Conservation (phyloP, 2,797 vertebrate species). For the Oryzias sinensis region DNA sequence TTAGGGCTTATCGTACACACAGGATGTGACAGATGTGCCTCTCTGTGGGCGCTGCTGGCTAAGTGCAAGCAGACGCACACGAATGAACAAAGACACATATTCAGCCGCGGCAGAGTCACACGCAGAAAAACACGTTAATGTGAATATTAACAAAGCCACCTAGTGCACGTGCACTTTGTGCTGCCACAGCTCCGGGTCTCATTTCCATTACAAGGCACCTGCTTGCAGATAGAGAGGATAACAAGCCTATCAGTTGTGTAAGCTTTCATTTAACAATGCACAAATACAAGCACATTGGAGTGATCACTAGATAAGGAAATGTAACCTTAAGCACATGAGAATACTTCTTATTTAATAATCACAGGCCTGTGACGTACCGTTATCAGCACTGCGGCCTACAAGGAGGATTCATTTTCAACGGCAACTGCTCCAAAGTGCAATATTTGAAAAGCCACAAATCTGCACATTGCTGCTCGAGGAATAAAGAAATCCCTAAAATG, state of each 20-base stretch:
- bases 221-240: slow-evolving; percentile 25
- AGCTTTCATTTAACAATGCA: slow-evolving; percentile 31
- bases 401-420: too few species aligned
- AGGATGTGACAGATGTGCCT: slow-evolving; percentile 39
- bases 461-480: too few species aligned
- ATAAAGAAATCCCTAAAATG: too few species aligned
- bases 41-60: slow-evolving; percentile 18
- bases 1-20: slow-evolving; percentile 40
- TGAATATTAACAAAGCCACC: slow-evolving; percentile 13
- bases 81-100: background rate
- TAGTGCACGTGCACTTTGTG: slow-evolving; percentile 31
- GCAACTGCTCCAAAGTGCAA: too few species aligned
- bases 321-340: slow-evolving; percentile 25
- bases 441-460: too few species aligned
- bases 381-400: slow-evolving; percentile 1
- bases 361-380: background rate
- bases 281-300: slow-evolving; percentile 21
- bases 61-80: background rate
- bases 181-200: slow-evolving; percentile 17
- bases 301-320: slow-evolving; percentile 38
- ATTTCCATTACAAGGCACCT: slow-evolving; percentile 38
- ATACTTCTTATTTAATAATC: slow-evolving; percentile 32
- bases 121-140: slow-evolving; percentile 16
- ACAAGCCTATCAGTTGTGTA: slow-evolving; percentile 31
- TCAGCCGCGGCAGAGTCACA: slow-evolving; percentile 1